Conservation (phyloP, 2,113 vertebrate genomes). For the Aix galericulata region DNA sequence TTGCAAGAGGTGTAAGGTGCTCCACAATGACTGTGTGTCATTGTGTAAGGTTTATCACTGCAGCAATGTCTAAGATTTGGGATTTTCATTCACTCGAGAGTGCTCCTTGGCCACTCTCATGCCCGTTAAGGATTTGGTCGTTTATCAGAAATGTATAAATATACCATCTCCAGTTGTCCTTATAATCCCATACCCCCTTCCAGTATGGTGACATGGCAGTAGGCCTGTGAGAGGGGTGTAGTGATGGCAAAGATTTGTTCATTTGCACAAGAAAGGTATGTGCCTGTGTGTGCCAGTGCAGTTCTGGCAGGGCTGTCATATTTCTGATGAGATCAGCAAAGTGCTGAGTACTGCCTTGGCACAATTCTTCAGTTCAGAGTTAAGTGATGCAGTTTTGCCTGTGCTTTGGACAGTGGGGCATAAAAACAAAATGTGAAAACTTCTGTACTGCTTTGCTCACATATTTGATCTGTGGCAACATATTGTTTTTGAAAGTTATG, state of each 20-base stretch:
- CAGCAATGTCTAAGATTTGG: background rate
- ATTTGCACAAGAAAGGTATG: rapidly evolving
- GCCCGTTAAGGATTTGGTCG: rapidly evolving
- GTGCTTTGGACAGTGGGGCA: background rate
- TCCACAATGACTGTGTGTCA: background rate
- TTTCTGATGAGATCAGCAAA: background rate
- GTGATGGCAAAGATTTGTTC: background rate
- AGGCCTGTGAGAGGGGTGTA: background rate
- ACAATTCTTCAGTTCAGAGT: background rate
- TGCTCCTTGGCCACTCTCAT: background rate
- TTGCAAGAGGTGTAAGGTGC: background rate
- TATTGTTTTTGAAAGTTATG: background rate
- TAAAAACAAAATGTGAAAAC: background rate
- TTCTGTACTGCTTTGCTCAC: background rate
- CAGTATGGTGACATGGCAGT: background rate
- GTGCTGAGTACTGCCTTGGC: background rate
- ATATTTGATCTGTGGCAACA: background rate
- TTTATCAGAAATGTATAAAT: background rate
- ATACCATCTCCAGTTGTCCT: background rate
- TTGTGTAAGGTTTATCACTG: background rate
- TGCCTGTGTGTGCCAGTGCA: background rate
- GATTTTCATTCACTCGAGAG: background rate
- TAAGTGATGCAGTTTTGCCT: rapidly evolving
- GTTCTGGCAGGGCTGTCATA: rapidly evolving
- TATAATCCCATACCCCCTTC: background rate